A percentile compares a stretch with the other conserved stretches of the same genome.
Conservation (phyloP, 1,140 invertebrate species). For the Listronotus oregonensis region DNA sequence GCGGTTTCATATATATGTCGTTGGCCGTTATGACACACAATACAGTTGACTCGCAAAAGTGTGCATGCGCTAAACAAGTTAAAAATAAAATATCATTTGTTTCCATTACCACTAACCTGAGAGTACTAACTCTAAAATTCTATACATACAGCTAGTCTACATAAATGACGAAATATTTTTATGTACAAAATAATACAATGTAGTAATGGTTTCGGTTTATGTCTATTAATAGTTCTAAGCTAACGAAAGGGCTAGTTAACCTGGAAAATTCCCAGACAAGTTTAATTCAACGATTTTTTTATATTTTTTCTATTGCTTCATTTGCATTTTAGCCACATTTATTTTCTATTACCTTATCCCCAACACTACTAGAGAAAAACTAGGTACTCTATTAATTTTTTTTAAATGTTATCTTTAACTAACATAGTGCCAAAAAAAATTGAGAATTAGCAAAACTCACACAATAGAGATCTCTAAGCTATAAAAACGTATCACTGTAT, state of each 20-base stretch:
- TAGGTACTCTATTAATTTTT: no score
- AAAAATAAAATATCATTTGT: conserved; percentile 48
- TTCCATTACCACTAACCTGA: conserved; percentile 56
- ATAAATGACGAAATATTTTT: conserved; percentile 53
- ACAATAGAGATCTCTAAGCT: no score
- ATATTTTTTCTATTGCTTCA: neutral
- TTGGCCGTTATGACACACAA: conserved; percentile 52
- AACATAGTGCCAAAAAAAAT: no score
- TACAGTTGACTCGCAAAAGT: conserved; percentile 53
- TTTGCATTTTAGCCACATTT: no score
- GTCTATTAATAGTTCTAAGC: conserved; percentile 53
- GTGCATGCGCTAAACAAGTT: conserved; percentile 52
- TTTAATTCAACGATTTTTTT: conserved; percentile 25
- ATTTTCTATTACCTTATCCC: no score
- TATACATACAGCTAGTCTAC: conserved; percentile 57
- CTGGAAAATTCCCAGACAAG: conserved; percentile 22
- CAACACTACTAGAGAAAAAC: no score
- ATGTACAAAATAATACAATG: conserved; percentile 55
- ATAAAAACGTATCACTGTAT: no score
- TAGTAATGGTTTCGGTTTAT: conserved; percentile 47
- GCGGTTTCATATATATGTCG: conserved; percentile 41
- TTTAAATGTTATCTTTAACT: no score
- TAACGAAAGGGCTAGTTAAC: conserved; percentile 40
- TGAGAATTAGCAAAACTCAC: no score
- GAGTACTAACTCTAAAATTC: conserved; percentile 54